Percentiles rank a stretch among this genome's conserved stretches.
Evolutionary conservation across 2,888 invertebrate species (phyloP).

Genomic region (Psococerastis gibbosa): DNA sequence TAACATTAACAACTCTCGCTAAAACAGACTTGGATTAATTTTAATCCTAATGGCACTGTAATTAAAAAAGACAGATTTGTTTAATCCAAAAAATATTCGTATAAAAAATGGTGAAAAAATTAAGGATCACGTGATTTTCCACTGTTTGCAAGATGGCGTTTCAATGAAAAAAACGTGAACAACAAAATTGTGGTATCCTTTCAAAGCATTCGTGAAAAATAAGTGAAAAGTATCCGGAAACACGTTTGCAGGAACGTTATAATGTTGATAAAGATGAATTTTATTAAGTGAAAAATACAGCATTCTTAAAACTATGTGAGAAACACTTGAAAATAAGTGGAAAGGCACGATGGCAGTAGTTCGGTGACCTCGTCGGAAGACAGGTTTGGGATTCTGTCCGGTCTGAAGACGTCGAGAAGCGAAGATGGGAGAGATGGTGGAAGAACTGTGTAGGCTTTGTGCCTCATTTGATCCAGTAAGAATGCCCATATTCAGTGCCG

Average conservation of each 20-base stretch:
- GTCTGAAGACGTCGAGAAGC: not conserved
- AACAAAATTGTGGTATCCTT: not conserved
- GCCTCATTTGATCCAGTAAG: conserved; percentile 28
- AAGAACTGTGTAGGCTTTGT: conserved; percentile 29
- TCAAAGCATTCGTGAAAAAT: not conserved
- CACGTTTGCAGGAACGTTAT: no score
- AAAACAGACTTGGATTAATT: no score
- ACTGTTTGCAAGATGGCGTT: conserved; percentile 10
- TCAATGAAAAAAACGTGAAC: conserved; percentile 7
- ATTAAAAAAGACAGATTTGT: no score
- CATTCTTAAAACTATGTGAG: not conserved
- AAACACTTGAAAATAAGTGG: not conserved
- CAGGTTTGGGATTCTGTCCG: conserved; percentile 6
- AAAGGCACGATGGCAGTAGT: conserved; percentile 2
- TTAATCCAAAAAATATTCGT: not conserved
- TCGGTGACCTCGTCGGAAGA: conserved; percentile 10
- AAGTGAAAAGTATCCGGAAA: conserved; percentile 7
- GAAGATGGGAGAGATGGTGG: conserved; percentile 26
- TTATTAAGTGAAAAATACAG: no score
- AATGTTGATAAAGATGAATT: no score
- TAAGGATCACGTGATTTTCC: conserved; percentile 3
- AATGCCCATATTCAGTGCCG: conserved; percentile 29
- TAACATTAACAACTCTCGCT: no score
- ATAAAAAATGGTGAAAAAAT: not conserved
- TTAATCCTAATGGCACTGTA: no score